Conservation (phyloP, 2,888 invertebrate genomes). For the Hemaris fuciformis region DNA sequence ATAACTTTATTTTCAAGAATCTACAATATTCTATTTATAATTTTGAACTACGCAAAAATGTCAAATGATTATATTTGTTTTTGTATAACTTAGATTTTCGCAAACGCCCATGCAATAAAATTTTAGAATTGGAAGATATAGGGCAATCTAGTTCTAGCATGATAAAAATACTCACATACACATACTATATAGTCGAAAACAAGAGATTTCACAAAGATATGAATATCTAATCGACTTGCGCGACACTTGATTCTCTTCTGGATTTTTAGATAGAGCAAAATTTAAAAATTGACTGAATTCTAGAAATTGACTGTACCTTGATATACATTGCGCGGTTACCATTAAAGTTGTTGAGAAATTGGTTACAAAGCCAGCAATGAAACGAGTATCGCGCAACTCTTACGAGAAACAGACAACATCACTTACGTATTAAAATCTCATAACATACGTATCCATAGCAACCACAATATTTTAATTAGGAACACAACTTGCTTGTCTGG, state of each 20-base stretch:
- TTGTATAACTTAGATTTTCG: neutral
- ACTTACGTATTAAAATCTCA: constrained; percentile 4
- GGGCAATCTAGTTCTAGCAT: neutral
- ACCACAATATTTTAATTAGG: constrained; percentile 8
- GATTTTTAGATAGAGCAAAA: neutral
- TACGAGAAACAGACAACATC: constrained; percentile 1
- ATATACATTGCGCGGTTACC: neutral
- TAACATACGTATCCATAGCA: neutral
- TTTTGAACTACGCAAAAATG: neutral
- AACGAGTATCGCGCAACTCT: neutral
- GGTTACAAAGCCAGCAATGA: neutral
- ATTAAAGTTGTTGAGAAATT: neutral
- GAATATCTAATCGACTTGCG: neutral
- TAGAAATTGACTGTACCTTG: neutral
- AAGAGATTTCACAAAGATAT: constrained; percentile 4
- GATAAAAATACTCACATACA: neutral
- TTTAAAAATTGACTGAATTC: neutral
- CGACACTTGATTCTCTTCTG: neutral
- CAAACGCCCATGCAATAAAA: neutral
- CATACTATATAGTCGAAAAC: neutral
- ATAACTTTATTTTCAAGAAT: neutral
- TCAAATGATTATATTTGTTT: neutral
- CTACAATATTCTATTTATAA: neutral
- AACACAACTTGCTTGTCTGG: neutral
- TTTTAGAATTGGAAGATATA: neutral